Evolutionary conservation across 1,140 invertebrate species (phyloP).

Genomic region (Gryon sp.): DNA sequence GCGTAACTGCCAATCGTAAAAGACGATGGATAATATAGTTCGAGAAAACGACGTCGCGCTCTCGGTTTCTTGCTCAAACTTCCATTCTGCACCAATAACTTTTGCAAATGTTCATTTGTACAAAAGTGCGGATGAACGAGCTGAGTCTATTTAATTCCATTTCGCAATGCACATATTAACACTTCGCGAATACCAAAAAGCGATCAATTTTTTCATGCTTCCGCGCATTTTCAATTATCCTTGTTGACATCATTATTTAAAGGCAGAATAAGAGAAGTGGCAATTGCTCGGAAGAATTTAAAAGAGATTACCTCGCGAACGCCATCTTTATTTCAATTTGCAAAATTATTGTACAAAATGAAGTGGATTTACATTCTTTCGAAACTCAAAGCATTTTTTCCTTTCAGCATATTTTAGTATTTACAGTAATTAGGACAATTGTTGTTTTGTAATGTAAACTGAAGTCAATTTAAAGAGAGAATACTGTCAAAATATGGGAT

Average conservation of each 20-base stretch:
- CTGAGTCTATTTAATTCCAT: conserved; percentile 31
- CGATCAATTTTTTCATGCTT: conserved; percentile 42
- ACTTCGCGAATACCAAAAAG: conserved; percentile 18
- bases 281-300: conserved; percentile 25
- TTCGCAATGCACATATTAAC: conserved; percentile 33
- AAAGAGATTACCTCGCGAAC: background rate
- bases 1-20: conserved; percentile 47
- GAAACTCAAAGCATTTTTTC: too few relatives aligned
- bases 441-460: too few relatives aligned
- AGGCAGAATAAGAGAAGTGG: background rate
- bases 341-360: too few relatives aligned
- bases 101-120: conserved; percentile 45
- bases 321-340: conserved; percentile 1
- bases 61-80: conserved; percentile 42
- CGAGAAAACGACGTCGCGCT: conserved; percentile 18
- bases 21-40: conserved; percentile 38
- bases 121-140: conserved; percentile 15
- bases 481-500: too few relatives aligned
- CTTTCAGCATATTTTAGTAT: too few relatives aligned
- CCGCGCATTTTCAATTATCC: conserved; percentile 33
- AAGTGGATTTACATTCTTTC: too few relatives aligned
- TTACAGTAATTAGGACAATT: too few relatives aligned
- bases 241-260: conserved; percentile 32
- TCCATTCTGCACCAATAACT: conserved; percentile 34
- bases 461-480: too few relatives aligned